Conservation (phyloP, 1,140 invertebrate species). For the Leptopilina clavipes region DNA sequence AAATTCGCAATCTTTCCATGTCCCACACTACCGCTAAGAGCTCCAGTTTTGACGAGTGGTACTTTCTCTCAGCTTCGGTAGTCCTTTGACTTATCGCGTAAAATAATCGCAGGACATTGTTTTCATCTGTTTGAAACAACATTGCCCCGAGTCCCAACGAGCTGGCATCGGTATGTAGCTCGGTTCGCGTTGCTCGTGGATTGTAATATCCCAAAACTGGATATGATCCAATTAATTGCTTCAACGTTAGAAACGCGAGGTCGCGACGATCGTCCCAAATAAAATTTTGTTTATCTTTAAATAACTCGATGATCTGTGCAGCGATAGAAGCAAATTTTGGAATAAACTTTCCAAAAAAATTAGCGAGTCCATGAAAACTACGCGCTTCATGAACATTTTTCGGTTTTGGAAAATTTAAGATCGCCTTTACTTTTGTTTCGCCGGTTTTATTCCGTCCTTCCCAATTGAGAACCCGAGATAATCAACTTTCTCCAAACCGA, state of each 20-base stretch:
- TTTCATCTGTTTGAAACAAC: not conserved
- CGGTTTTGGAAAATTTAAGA: not conserved
- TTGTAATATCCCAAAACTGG: conserved; percentile 7
- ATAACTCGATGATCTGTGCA: not conserved
- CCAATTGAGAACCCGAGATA: not conserved
- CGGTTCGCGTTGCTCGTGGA: not conserved
- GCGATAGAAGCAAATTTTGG: not conserved
- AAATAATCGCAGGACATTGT: not conserved
- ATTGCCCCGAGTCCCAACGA: not conserved
- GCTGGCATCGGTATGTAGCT: not conserved
- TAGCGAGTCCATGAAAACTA: not conserved
- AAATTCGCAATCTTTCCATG: not conserved
- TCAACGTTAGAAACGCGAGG: not conserved
- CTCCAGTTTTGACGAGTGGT: not conserved
- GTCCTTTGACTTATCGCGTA: not conserved
- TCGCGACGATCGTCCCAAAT: not conserved
- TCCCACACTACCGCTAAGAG: not conserved
- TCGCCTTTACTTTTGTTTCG: not conserved
- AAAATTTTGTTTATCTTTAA: not conserved
- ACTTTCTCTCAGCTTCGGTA: not conserved
- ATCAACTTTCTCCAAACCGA: not conserved
- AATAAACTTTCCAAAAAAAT: conserved; percentile 8
- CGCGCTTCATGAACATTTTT: not conserved
- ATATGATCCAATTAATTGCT: not conserved
- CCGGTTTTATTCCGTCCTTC: not conserved